Evolutionary conservation across 2,888 invertebrate genomes (phyloP).

Genomic region (Sturmia bella): DNA sequence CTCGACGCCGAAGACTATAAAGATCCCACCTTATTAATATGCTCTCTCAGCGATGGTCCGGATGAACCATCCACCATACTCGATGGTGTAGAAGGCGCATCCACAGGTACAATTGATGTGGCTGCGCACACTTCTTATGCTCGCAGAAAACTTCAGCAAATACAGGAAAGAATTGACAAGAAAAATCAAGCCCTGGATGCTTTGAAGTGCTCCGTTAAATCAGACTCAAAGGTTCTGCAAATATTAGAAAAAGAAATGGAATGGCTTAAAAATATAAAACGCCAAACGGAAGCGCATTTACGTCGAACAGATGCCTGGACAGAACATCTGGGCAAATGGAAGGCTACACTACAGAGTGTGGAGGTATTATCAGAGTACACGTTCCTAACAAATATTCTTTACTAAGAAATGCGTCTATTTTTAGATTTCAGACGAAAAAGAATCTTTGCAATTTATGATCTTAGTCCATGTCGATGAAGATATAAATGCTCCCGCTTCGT

Average conservation of each 20-base stretch:
- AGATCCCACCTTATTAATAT: constrained; percentile 80
- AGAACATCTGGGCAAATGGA: constrained; percentile 93
- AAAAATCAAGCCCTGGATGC: constrained; percentile 92
- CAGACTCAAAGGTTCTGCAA: constrained; percentile 90
- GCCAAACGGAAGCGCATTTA: constrained; percentile 91
- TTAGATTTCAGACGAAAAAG: constrained; percentile 83
- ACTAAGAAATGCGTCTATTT: constrained; percentile 59
- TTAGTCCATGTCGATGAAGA: constrained; percentile 89
- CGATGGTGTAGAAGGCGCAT: constrained; percentile 72
- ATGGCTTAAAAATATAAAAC: constrained; percentile 89
- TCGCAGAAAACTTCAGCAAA: constrained; percentile 89
- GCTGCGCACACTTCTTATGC: constrained; percentile 92
- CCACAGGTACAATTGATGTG: constrained; percentile 83
- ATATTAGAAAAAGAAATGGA: constrained; percentile 93
- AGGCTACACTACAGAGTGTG: constrained; percentile 91
- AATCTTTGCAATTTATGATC: constrained; percentile 87
- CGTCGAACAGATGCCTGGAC: constrained; percentile 94
- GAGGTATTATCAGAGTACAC: constrained; percentile 83
- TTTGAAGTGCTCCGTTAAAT: constrained; percentile 89
- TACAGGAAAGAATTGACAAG: constrained; percentile 92
- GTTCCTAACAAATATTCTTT: neutral
- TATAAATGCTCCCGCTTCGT: constrained; percentile 75
- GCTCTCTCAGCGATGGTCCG: constrained; percentile 73
- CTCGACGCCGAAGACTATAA: constrained; percentile 81
- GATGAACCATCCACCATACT: constrained; percentile 74